These are phyloP conservation scores for Muscicapa striata DNA, from an alignment of 2,797 vertebrate genomes.

Conservation along the genomic window DNA sequence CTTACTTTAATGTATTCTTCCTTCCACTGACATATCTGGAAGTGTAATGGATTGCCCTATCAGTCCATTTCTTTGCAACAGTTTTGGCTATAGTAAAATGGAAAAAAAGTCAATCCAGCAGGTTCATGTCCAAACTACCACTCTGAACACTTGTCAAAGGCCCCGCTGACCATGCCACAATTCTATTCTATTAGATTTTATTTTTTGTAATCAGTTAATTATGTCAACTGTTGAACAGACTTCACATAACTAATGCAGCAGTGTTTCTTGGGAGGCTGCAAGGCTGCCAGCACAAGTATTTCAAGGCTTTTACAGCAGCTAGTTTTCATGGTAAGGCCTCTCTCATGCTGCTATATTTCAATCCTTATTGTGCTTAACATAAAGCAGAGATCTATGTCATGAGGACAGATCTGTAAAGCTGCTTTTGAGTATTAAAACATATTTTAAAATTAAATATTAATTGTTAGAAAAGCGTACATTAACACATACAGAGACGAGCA, in stretches of 20 bases:
- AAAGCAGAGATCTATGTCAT: neutral
- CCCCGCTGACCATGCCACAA: neutral
- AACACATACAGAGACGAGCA: neutral
- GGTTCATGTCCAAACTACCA: neutral
- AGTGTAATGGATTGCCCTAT: neutral
- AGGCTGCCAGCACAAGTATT: slow-evolving; percentile 3
- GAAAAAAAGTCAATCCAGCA: neutral
- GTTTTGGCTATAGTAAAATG: neutral
- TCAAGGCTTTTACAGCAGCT: neutral
- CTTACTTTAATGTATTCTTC: neutral
- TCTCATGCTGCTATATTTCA: neutral
- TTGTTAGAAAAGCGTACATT: neutral
- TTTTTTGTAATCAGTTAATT: neutral
- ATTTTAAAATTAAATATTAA: slow-evolving; percentile 11
- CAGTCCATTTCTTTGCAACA: neutral
- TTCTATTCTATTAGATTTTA: neutral
- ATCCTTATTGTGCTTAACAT: neutral
- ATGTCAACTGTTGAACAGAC: neutral
- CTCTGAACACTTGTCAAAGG: neutral
- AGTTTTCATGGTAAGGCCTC: neutral
- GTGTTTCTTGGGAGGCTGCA: neutral
- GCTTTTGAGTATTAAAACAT: neutral
- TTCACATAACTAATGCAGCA: neutral
- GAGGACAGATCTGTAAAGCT: neutral
- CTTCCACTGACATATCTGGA: neutral